Conservation (phyloP, 2,888 invertebrate genomes). For the Apamea sordens region DNA sequence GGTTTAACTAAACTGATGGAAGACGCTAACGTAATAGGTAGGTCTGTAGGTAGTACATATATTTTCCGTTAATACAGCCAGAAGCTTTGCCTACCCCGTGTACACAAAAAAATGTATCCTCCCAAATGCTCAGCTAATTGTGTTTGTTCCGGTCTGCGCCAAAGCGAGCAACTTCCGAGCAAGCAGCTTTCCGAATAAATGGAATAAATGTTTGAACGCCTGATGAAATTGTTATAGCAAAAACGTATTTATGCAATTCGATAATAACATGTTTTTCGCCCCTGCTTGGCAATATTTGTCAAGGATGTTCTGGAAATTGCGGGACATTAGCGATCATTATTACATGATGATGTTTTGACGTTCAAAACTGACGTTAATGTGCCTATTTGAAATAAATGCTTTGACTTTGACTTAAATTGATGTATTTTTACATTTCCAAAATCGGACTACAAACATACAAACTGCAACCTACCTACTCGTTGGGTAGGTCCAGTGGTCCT, state of each 20-base stretch:
- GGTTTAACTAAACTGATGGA: neutral
- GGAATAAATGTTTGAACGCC: conserved; percentile 65
- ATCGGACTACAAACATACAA: neutral
- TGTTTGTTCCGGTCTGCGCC: conserved; percentile 64
- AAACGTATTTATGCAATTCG: conserved; percentile 37
- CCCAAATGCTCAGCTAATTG: conserved; percentile 60
- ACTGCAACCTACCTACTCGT: too few species aligned
- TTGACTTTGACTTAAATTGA: neutral
- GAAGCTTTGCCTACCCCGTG: conserved; percentile 31
- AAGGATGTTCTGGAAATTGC: neutral
- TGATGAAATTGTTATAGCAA: conserved; percentile 61
- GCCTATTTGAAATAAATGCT: neutral
- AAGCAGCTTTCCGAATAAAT: conserved; percentile 51
- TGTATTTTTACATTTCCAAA: neutral
- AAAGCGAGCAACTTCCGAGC: conserved; percentile 60
- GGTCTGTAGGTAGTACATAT: neutral
- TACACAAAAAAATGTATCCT: conserved; percentile 57
- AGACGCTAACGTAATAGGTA: neutral
- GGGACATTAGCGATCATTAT: neutral
- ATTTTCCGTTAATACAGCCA: conserved; percentile 22
- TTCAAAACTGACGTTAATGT: neutral
- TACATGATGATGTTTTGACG: neutral
- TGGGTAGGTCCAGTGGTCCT: neutral
- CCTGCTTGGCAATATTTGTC: conserved; percentile 6
- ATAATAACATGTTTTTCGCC: conserved; percentile 25